Base-by-base conservation (phyloP, 2,888 invertebrate species). In the Hoplodrina blanda region DNA sequence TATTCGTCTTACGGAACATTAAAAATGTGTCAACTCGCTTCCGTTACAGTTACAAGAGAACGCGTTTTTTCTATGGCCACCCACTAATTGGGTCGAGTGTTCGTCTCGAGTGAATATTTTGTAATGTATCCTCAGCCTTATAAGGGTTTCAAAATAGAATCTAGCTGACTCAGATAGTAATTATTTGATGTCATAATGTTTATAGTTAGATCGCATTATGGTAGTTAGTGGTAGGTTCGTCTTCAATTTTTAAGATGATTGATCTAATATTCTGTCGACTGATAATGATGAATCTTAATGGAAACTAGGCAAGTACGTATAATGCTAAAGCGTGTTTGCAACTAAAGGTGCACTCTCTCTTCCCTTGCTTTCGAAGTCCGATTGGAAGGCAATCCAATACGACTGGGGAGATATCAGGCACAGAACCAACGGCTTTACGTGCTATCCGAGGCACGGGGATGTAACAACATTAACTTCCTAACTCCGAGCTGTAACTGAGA, bases 11-110 rank as follows among this genome's bases (percentile, higher is more conserved):
- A 65, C 75, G 77, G 88, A 87, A 82, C 85, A 53, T 82, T 69
- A 85, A 81, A 86, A 85, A 84, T 87, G 85, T 84, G 85, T 87
- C 82, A 83, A 81, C 78, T 81, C 63, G 83, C 89, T 91, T 91
- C 89, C 89, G 89, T 89, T 89, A 89, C 87, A 90, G 87, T 86
- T 90, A 88, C 68, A 82, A 83, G 78, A 80, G 85, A 85, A 85
- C 89, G 82, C 71, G 82, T 82, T 88, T 90, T 89, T 86, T 86
- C 78, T 85, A 62, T 65, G 66, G 55, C 67, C 71, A 77, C 75
- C 77, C 69, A 85, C 84, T 84, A 86, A 87, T 88, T 88, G 84
- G 85, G 81, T 82, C 83, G 76, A 81, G 78, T 83, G 84, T 81
- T 88, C 86, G 83, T 84, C 82, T 82, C 72, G 82, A 62, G 78